Evolutionary conservation across 2,113 vertebrate genomes (phyloP).

Genomic region (Odobenus rosmarus): DNA sequence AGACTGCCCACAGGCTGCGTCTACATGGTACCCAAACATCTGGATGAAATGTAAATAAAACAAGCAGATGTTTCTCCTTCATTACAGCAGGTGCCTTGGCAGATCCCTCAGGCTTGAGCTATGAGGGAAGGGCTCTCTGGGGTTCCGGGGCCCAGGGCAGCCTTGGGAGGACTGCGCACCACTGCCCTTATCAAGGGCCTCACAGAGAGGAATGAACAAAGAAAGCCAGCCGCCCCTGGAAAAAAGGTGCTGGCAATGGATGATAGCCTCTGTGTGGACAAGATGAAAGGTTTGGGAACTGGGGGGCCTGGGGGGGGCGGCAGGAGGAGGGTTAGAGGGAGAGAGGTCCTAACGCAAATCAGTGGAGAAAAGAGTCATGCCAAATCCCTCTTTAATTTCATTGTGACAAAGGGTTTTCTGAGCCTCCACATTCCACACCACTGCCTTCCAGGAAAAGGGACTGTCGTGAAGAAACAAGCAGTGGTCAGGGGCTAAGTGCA

Average conservation of each 20-base stretch:
- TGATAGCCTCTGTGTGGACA: not conserved
- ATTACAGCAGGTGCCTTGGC: constrained; percentile 64
- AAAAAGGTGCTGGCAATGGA: not conserved
- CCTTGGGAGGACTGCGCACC: not conserved
- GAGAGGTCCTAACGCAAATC: not conserved
- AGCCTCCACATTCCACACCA: not conserved
- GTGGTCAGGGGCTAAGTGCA: not conserved
- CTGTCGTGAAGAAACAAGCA: not conserved
- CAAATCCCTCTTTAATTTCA: not conserved
- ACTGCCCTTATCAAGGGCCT: not conserved
- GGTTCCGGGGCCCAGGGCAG: not conserved
- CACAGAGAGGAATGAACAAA: not conserved
- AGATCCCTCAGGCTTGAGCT: not conserved
- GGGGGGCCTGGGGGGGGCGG: not conserved
- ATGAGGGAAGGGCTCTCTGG: not conserved
- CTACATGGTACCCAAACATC: constrained; percentile 66
- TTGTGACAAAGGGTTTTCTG: not conserved
- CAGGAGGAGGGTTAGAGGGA: not conserved
- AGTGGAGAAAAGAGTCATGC: not conserved
- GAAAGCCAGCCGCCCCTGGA: not conserved
- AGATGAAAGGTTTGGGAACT: not conserved
- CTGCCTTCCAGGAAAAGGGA: not conserved
- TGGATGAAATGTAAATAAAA: constrained; percentile 63
- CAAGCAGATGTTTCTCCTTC: constrained; percentile 68
- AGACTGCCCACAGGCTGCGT: not conserved